Conservation (phyloP, 2,113 vertebrate species). For the Scomber japonicus region DNA sequence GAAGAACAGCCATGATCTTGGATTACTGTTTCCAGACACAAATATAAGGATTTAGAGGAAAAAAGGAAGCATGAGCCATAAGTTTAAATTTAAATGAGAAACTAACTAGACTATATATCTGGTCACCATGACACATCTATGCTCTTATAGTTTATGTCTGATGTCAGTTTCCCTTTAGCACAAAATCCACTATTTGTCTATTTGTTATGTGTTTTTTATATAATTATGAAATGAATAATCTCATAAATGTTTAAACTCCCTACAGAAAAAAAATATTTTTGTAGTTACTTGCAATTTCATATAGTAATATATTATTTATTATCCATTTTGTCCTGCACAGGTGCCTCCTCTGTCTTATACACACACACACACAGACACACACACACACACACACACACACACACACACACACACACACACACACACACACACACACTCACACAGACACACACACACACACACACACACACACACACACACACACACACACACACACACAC, state of each 20-base stretch:
- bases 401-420: not conserved
- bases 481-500: constrained; percentile 13
- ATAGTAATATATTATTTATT: constrained; percentile 21
- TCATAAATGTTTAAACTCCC: constrained; percentile 8
- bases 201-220: not conserved
- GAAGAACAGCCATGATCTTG: not conserved
- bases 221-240: constrained; percentile 25
- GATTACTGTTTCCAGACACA: too few relatives aligned
- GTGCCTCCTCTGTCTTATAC: constrained; percentile 34
- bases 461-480: not conserved
- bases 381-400: constrained; percentile 16
- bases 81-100: not conserved
- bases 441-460: constrained; percentile 19
- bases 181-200: not conserved
- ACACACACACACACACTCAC: constrained; percentile 20
- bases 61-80: too few relatives aligned
- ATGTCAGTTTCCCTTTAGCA: not conserved
- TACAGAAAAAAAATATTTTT: not conserved
- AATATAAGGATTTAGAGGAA: not conserved
- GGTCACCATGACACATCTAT: too few relatives aligned
- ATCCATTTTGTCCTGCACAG: constrained; percentile 24
- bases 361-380: constrained; percentile 18
- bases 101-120: not conserved
- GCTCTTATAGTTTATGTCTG: not conserved
- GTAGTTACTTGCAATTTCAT: constrained; percentile 20